phyloP scores from a whole-genome alignment of 2,113 vertebrate species.

The Alectura lathami region DNA sequence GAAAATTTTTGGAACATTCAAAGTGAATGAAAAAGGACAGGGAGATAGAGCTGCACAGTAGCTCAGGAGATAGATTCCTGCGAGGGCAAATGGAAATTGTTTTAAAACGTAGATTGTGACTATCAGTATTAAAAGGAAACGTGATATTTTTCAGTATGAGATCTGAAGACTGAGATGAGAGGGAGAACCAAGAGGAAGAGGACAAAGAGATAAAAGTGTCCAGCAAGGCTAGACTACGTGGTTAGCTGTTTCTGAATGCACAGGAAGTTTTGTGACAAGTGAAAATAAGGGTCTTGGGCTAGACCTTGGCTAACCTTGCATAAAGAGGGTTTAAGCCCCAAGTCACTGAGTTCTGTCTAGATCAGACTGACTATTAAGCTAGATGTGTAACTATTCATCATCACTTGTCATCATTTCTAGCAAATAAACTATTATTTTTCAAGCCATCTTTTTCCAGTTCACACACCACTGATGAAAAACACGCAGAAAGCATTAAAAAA shows the following conservation, averaged over 20 bases:
- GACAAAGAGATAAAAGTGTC: not conserved
- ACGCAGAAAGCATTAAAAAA: not conserved
- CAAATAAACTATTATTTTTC: not conserved
- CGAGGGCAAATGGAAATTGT: not conserved
- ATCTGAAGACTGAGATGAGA: not conserved
- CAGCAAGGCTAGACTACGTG: not conserved
- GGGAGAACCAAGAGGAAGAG: not conserved
- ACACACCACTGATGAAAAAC: not conserved
- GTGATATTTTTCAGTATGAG: not conserved
- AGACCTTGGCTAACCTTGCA: not conserved
- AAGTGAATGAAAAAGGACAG: not conserved
- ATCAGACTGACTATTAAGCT: not conserved
- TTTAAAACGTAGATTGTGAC: not conserved
- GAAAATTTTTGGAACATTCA: conserved; percentile 5
- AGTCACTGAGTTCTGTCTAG: not conserved
- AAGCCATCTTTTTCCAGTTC: not conserved
- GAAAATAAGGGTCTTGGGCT: not conserved
- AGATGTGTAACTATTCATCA: not conserved
- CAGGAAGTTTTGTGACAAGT: not conserved
- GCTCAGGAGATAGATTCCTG: not conserved
- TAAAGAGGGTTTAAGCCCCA: not conserved
- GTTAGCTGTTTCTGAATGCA: not conserved
- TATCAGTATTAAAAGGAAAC: not conserved
- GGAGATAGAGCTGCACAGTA: not conserved
- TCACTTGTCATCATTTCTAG: not conserved